Conservation (phyloP, 2,888 invertebrate species). For the Bellardia pandia region DNA sequence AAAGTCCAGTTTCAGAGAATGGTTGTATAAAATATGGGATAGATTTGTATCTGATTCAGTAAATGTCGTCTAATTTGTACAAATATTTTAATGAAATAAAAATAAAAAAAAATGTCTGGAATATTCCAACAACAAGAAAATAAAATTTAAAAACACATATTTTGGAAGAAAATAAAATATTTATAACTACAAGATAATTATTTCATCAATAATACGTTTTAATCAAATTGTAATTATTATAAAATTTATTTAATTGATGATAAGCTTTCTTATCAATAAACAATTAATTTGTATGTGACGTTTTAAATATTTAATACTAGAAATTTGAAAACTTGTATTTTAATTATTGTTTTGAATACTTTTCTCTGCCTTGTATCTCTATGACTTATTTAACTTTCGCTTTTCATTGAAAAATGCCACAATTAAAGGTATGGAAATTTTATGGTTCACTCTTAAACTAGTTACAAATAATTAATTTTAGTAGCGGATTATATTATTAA, state of each 20-base stretch:
- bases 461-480: slow-evolving; percentile 26
- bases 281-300: not conserved
- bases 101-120: not conserved
- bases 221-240: slow-evolving; percentile 3
- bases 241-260: not conserved
- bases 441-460: not conserved
- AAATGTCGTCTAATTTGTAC: too few relatives aligned
- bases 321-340: not conserved
- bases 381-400: slow-evolving; percentile 21
- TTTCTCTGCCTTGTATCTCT: not conserved
- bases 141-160: not conserved
- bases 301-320: not conserved
- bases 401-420: not conserved
- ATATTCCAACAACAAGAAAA: not conserved
- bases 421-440: not conserved
- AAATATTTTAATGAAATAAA: not conserved
- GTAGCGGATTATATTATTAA: slow-evolving; percentile 47
- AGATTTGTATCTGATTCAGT: too few relatives aligned
- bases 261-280: not conserved
- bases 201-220: not conserved
- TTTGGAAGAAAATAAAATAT: not conserved
- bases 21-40: too few relatives aligned
- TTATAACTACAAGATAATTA: too few relatives aligned
- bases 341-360: not conserved
- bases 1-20: too few relatives aligned